phyloP scores from a whole-genome alignment of 2,888 invertebrate species.

The Sepioteuthis lessoniana region DNA sequence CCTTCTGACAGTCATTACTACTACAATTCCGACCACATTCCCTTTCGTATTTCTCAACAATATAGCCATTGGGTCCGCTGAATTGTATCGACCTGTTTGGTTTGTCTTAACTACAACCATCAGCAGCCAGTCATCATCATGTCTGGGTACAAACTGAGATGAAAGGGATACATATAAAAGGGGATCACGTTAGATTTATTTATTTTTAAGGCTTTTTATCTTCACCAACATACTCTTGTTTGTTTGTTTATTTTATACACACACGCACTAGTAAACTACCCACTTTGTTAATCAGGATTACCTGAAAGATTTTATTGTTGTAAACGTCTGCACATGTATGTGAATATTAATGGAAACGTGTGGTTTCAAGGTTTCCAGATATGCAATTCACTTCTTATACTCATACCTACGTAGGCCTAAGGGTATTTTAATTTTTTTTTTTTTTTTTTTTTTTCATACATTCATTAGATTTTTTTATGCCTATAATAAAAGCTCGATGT shows the following conservation, averaged over 20 bases:
- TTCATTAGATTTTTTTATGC: no score
- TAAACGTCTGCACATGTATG: not conserved
- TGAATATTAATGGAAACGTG: not conserved
- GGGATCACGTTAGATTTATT: not conserved
- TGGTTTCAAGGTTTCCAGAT: no score
- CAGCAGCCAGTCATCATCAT: not conserved
- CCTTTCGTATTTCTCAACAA: not conserved
- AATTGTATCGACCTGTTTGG: conserved; percentile 13
- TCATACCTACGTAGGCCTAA: no score
- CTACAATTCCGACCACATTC: not conserved
- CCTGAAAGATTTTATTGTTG: not conserved
- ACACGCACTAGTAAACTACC: not conserved
- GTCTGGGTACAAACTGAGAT: not conserved
- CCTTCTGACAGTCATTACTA: not conserved
- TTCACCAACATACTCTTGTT: not conserved
- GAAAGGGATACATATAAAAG: not conserved
- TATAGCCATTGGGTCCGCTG: not conserved
- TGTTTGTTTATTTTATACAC: not conserved
- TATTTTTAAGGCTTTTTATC: not conserved
- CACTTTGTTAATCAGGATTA: not conserved
- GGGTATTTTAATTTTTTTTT: no score
- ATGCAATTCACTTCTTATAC: no score
- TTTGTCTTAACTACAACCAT: not conserved
- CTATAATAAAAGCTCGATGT: no score
- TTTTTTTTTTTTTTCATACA: no score